These are phyloP conservation scores for Ethmia dodecea DNA, from an alignment of 2,888 invertebrate genomes.

Conservation along the genomic window DNA sequence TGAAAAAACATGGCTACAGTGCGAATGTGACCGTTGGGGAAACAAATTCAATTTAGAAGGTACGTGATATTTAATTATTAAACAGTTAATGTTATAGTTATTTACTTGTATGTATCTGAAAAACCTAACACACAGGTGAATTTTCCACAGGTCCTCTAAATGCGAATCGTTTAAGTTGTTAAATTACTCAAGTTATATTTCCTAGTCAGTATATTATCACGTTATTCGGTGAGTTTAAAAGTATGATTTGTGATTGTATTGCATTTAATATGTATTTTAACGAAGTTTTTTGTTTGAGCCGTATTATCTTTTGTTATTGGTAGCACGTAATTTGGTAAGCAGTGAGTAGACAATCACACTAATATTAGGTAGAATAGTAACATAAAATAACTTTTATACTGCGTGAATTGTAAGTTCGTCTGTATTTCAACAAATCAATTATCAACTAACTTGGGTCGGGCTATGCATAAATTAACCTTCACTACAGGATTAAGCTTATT, in stretches of 20 bases:
- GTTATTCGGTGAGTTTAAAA: constrained; percentile 53
- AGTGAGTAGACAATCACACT: constrained; percentile 16
- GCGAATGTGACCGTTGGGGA: constrained; percentile 93
- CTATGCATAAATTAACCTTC: not conserved
- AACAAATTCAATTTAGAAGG: constrained; percentile 89
- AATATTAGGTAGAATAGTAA: too few relatives aligned
- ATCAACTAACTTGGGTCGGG: constrained; percentile 6
- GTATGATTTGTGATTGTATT: not conserved
- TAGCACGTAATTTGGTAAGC: constrained; percentile 29
- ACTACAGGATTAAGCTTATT: constrained; percentile 3
- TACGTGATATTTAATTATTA: constrained; percentile 44
- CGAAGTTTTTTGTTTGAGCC: constrained; percentile 9
- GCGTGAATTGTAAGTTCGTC: not conserved
- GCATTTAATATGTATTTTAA: constrained; percentile 1
- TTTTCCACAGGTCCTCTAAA: constrained; percentile 65
- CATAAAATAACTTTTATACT: too few relatives aligned
- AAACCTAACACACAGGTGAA: constrained; percentile 13
- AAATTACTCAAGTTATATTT: constrained; percentile 45
- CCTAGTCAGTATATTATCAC: constrained; percentile 38
- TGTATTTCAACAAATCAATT: not conserved
- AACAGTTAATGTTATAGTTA: not conserved
- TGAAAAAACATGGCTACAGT: constrained; percentile 93
- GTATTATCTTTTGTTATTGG: constrained; percentile 11
- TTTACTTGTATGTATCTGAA: not conserved
- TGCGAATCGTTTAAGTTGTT: constrained; percentile 60